These are phyloP conservation scores for Euplagia quadripunctaria DNA, from an alignment of 2,888 invertebrate species.

Conservation along the genomic window DNA sequence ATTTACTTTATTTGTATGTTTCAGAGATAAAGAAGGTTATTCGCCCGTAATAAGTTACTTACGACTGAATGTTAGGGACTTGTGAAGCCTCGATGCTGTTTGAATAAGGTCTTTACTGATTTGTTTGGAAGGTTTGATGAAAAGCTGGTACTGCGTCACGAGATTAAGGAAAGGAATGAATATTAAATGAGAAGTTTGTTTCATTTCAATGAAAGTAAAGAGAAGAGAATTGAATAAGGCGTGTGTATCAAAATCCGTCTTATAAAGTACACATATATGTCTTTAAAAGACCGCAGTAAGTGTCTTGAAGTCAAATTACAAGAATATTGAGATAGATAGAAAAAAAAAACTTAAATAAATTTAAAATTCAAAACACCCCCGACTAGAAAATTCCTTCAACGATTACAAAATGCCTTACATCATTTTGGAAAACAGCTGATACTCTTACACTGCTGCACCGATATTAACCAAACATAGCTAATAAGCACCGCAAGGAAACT, in stretches of 20 bases:
- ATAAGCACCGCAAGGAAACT: no score
- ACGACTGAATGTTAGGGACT: conserved; percentile 22
- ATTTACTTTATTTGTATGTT: conserved; percentile 15
- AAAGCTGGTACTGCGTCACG: conserved; percentile 4
- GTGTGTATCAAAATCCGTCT: not conserved
- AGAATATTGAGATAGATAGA: not conserved
- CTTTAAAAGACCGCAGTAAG: not conserved
- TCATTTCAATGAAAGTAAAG: conserved; percentile 8
- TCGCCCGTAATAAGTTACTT: conserved; percentile 33
- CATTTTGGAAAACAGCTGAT: no score
- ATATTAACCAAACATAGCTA: no score
- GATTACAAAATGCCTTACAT: no score
- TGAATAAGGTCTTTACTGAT: conserved; percentile 12
- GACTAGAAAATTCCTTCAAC: no score
- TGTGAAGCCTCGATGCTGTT: conserved; percentile 23
- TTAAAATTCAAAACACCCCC: no score
- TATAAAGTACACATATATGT: not conserved
- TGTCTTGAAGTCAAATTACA: no score
- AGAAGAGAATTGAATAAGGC: not conserved
- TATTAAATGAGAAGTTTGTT: not conserved
- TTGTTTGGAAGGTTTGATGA: conserved; percentile 6
- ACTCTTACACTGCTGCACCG: no score
- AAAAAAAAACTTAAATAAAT: no score
- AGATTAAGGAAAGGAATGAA: conserved; percentile 9
- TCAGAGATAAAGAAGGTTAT: conserved; percentile 18